A percentile compares a stretch with the other conserved stretches of the same genome.
Evolutionary conservation across 2,888 invertebrate genomes (phyloP).

Genomic region (Oxycera nigricornis): DNA sequence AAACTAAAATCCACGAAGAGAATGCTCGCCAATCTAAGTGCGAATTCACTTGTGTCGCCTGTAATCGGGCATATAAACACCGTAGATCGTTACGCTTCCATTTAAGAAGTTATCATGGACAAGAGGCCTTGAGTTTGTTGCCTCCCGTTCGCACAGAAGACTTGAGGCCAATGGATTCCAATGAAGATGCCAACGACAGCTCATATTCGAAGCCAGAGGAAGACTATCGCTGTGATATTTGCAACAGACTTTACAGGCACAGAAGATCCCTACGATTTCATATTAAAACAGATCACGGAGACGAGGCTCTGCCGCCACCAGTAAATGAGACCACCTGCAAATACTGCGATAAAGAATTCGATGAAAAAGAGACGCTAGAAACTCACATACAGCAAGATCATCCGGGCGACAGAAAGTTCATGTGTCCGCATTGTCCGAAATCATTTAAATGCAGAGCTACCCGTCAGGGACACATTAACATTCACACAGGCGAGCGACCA

Average conservation of each 20-base stretch:
- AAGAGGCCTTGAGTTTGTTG: neutral
- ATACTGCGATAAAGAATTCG: slow-evolving; percentile 7
- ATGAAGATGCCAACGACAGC: neutral
- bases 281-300: neutral
- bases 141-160: neutral
- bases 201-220: neutral
- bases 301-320: neutral
- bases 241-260: neutral
- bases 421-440: slow-evolving; percentile 24
- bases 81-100: neutral
- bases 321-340: neutral
- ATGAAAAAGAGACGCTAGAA: neutral
- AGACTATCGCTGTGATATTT: neutral
- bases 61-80: neutral
- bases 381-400: neutral
- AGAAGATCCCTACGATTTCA: neutral
- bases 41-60: neutral
- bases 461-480: neutral
- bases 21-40: neutral
- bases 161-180: too few species aligned
- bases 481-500: slow-evolving; percentile 20
- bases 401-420: neutral
- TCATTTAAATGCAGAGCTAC: neutral
- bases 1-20: too few species aligned
- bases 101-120: neutral